These are phyloP conservation scores for Enteromius trimaculatus DNA, from an alignment of 2,797 vertebrate genomes.

Conservation along the genomic window DNA sequence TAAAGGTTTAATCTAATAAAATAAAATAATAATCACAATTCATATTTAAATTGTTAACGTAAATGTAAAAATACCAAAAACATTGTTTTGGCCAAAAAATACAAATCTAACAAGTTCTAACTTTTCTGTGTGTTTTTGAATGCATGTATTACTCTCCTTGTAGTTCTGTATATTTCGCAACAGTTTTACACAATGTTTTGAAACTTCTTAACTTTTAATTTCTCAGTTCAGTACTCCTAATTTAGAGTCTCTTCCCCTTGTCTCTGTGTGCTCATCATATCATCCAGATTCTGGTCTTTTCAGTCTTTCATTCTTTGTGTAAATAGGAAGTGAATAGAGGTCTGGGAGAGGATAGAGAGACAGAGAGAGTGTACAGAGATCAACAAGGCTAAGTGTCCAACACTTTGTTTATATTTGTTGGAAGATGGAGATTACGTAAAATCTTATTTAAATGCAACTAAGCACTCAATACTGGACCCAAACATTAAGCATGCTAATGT, in stretches of 20 bases:
- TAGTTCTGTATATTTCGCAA: neutral
- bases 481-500: conserved; percentile 47
- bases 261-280: conserved; percentile 22
- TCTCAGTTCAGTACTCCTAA: neutral
- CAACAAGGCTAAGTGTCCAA: conserved; percentile 19
- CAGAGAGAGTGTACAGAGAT: conserved; percentile 1
- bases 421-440: conserved; percentile 39
- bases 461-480: conserved; percentile 37
- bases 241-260: conserved; percentile 16
- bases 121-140: neutral
- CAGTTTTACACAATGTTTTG: neutral
- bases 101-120: neutral
- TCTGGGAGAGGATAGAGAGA: conserved; percentile 24
- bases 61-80: neutral
- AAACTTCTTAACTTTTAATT: neutral
- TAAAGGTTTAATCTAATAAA: neutral
- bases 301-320: conserved; percentile 22
- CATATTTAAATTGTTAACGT: neutral
- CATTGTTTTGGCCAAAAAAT: neutral
- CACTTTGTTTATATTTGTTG: conserved; percentile 48
- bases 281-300: conserved; percentile 15
- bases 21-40: neutral
- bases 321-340: conserved; percentile 14
- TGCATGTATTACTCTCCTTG: neutral
- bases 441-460: conserved; percentile 24